Evolutionary conservation across 2,888 invertebrate species (phyloP), one percentile per base, ranked within the genome.

Genomic region (Lochmaea capreae): DNA sequence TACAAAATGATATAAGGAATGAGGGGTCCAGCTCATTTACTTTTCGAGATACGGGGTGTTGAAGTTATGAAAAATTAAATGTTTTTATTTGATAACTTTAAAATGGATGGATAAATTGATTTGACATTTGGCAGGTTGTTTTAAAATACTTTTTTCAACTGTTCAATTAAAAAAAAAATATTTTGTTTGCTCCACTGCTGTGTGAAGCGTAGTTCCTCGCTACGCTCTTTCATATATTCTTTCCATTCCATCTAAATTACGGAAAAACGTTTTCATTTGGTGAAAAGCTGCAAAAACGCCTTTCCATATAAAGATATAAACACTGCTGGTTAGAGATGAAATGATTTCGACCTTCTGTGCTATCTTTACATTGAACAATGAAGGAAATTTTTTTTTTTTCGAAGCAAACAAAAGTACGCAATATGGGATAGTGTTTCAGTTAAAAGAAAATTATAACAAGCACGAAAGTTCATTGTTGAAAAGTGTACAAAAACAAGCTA

Each of bases 161-260:
- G n/a, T n/a, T n/a, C n/a, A n/a, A n/a, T n/a, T n/a, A n/a, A n/a
- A n/a, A n/a, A n/a, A n/a, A n/a, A n/a, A n/a, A n/a, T n/a, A n/a
- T n/a, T n/a, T n/a, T n/a, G 5, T 4, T 3, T 10, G 43, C 62
- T 22, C 62, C 42, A 43, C 62, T 63, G 62, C 3, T 16, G 12
- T 18, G 1, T 42, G 0, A 11, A 63, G 18, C 42, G 16, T 10
- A 43, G 16, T 18, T 63, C 16, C 61, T 61, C 61, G 33, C 14
- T 61, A 62, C 79, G 77, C 72, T 76, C 79, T 78, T 77, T 79
- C 77, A 78, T 79, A 73, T 76, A 80, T 71, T 81, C 62, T 63
- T 63, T 63, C 62, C 62, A 81, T 82, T 83, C 82, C 83, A 83
- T 83, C 82, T 82, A 84, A 83, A 84, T 84, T 84, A 84, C 83